Evolutionary conservation across 2,888 invertebrate genomes (phyloP).

Genomic region (Cenopis cana): DNA sequence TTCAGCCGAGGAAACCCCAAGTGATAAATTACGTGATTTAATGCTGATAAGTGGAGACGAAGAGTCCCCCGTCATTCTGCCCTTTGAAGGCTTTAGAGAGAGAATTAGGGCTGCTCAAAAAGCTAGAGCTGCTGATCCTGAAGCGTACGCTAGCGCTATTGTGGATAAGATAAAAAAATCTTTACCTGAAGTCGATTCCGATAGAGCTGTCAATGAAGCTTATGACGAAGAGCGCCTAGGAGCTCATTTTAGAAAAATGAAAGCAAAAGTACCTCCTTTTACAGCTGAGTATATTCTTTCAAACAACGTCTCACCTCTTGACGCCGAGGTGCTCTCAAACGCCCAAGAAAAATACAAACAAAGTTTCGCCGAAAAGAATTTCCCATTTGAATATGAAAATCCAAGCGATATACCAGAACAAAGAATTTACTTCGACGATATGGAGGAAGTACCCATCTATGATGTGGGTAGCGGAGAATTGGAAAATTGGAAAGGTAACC

Average conservation of each 20-base stretch:
- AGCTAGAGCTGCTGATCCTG: constrained; percentile 53
- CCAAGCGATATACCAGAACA: constrained; percentile 80
- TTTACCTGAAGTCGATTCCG: constrained; percentile 53
- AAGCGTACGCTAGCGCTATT: constrained; percentile 53
- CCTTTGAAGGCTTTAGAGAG: constrained; percentile 79
- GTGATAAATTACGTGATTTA: constrained; percentile 73
- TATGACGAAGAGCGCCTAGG: constrained; percentile 81
- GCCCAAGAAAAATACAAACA: constrained; percentile 78
- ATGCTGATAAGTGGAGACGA: constrained; percentile 68
- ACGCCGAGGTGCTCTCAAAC: constrained; percentile 76
- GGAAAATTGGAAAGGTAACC: constrained; percentile 70
- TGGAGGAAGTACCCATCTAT: constrained; percentile 68
- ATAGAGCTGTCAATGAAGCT: constrained; percentile 59
- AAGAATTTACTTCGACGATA: constrained; percentile 84
- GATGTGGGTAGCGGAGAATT: constrained; percentile 78
- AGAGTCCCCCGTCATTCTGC: constrained; percentile 71
- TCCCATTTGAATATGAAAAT: constrained; percentile 80
- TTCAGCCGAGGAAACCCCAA: constrained; percentile 62
- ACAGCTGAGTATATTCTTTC: constrained; percentile 77
- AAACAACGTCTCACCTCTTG: constrained; percentile 73
- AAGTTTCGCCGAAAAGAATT: constrained; percentile 77
- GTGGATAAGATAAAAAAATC: constrained; percentile 76
- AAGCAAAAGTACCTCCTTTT: constrained; percentile 69
- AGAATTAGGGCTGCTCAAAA: constrained; percentile 70
- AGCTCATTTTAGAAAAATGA: constrained; percentile 76